Base-by-base conservation (phyloP, 2,797 vertebrate genomes). In the Gambusia yucatana region DNA sequence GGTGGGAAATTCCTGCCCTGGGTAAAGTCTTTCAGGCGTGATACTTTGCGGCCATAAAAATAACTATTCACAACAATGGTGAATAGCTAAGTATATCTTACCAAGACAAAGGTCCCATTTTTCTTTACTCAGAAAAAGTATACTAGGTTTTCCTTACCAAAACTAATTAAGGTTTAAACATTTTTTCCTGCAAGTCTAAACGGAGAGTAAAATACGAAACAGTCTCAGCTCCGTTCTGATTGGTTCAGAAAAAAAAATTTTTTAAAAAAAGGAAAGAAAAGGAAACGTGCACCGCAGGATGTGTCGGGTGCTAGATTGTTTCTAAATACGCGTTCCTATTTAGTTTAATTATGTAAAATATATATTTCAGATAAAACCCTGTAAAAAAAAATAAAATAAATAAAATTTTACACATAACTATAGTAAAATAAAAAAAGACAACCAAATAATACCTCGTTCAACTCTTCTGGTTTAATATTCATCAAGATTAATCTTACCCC, bases 171-270 rank as follows among this genome's bases (percentile, higher is more conserved):
- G 0, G 1, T 1, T 72, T 46, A 33, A 50, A 28, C n/a, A 16
- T 3, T 3, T 0, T 0, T 11, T 9, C 22, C 87, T 52, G 57
- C 22, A 22, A 90, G 77, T 43, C 85, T 0, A 0, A 1, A 44
- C 7, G 41, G 69, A 46, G 91, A 84, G 87, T 2, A 28, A 4
- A 39, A 10, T 0, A 0, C 1, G 0, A 0, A 0, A 0, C 0
- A 0, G 0, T 11, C 0, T 10, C 0, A 2, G 13, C 72, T 59
- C 0, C 16, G 55, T 1, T 79, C 0, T 89, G 83, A 93, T 94
- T 91, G 91, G 91, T 55, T 78, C 70, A 75, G 0, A 1, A 6
- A 41, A 73, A 57, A 57, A 28, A n/a, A n/a, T n/a, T n/a, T n/a
- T n/a, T n/a, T n/a, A 44, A 44, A 46, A 47, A 48, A 0, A 39